Conservation (phyloP, 2,797 vertebrate genomes). For the Anolis apletophallus region DNA sequence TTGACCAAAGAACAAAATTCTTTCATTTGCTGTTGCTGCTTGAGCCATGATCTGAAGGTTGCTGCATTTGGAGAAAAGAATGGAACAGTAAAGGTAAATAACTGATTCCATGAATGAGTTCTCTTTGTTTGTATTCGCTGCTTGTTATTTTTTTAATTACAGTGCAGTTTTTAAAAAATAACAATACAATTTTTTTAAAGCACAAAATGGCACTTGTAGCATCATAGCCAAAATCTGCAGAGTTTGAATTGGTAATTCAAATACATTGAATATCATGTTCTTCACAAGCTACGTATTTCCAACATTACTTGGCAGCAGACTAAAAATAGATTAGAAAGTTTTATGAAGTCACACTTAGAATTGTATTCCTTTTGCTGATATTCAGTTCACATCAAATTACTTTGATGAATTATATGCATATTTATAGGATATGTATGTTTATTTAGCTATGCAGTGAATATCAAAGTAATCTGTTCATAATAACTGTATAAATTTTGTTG, state of each 20-base stretch:
- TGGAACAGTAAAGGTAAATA: conserved; percentile 85
- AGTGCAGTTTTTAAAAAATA: not conserved
- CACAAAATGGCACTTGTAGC: not conserved
- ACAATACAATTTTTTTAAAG: not conserved
- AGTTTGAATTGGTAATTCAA: not conserved
- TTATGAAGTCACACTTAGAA: not conserved
- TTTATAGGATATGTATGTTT: too few relatives aligned
- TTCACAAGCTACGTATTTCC: not conserved
- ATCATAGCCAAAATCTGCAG: not conserved
- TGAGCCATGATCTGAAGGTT: conserved; percentile 79
- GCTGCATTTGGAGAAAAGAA: conserved; percentile 84
- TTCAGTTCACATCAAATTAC: not conserved
- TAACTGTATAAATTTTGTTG: not conserved
- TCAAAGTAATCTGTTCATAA: too few relatives aligned
- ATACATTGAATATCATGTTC: not conserved
- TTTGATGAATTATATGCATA: not conserved
- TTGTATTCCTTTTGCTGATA: not conserved
- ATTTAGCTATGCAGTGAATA: too few relatives aligned
- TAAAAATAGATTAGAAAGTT: not conserved
- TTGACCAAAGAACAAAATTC: conserved; percentile 82
- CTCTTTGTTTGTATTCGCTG: not conserved
- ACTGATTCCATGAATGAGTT: not conserved
- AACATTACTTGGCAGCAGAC: not conserved
- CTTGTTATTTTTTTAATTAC: not conserved
- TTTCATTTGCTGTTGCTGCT: conserved; percentile 86